These are phyloP conservation scores for Magallana nippona DNA, from an alignment of 2,888 invertebrate genomes.

Conservation along the genomic window DNA sequence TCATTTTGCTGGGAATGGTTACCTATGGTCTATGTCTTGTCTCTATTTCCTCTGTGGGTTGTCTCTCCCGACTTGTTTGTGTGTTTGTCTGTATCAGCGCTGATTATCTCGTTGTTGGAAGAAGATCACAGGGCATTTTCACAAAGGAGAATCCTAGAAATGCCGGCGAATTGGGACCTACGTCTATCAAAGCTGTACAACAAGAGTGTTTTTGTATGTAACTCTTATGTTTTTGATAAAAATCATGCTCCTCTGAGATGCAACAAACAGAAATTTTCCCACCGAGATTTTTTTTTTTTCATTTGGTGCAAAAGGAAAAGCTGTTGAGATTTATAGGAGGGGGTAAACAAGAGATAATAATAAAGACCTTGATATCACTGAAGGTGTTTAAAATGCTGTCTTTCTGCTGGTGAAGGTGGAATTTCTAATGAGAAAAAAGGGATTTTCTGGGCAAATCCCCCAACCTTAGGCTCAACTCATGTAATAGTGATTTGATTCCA, in stretches of 20 bases:
- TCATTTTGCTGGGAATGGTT: neutral
- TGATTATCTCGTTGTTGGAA: slow-evolving; percentile 3
- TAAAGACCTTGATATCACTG: neutral
- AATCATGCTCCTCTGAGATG: neutral
- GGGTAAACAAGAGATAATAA: slow-evolving; percentile 12
- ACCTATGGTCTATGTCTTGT: neutral
- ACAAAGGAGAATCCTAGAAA: neutral
- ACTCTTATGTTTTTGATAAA: neutral
- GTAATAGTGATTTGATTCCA: slow-evolving; percentile 13
- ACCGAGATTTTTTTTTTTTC: neutral
- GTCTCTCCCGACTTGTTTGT: slow-evolving; percentile 21
- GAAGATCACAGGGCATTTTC: neutral
- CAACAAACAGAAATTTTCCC: neutral
- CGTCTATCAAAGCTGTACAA: neutral
- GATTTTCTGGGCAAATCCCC: slow-evolving; percentile 21
- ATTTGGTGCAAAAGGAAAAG: neutral
- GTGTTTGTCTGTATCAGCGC: slow-evolving; percentile 8
- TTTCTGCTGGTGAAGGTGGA: neutral
- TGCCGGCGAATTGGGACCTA: neutral
- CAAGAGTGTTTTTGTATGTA: neutral
- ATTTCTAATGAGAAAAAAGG: neutral
- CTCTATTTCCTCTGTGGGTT: neutral
- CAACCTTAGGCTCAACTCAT: neutral
- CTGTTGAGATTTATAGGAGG: neutral
- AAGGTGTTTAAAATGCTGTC: neutral